Conservation (phyloP, 2,113 vertebrate species). For the Rhineura floridana region DNA sequence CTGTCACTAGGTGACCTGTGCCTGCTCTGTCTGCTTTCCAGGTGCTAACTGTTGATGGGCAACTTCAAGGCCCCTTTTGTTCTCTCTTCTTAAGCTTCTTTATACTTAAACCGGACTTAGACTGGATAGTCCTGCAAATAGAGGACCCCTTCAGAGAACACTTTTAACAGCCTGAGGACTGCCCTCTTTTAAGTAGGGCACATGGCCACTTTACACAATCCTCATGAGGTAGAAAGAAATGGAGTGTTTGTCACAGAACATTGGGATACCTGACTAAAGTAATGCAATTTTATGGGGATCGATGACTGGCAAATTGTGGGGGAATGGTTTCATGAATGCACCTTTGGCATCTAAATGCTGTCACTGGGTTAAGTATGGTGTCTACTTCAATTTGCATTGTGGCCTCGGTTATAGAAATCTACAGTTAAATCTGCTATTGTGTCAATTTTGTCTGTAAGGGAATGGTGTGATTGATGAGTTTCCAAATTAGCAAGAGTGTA, state of each 20-base stretch:
- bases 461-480: not conserved
- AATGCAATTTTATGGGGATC: not conserved
- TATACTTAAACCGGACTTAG: too few relatives aligned
- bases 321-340: not conserved
- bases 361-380: not conserved
- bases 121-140: too few relatives aligned
- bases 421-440: slow-evolving; percentile 15
- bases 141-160: too few relatives aligned
- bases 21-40: not conserved
- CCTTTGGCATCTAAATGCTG: not conserved
- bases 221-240: not conserved
- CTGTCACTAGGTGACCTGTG: not conserved
- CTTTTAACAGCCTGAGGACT: too few relatives aligned
- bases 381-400: not conserved
- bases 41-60: not conserved
- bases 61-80: not conserved
- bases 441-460: rapidly evolving
- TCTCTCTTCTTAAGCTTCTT: not conserved
- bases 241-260: not conserved
- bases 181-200: not conserved
- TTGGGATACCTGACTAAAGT: not conserved
- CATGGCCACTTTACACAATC: not conserved
- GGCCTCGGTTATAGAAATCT: slow-evolving; percentile 4
- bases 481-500: slow-evolving; percentile 4
- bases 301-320: not conserved